Base-by-base conservation (phyloP, 2,797 vertebrate species). In the Acanthurus tractus region DNA sequence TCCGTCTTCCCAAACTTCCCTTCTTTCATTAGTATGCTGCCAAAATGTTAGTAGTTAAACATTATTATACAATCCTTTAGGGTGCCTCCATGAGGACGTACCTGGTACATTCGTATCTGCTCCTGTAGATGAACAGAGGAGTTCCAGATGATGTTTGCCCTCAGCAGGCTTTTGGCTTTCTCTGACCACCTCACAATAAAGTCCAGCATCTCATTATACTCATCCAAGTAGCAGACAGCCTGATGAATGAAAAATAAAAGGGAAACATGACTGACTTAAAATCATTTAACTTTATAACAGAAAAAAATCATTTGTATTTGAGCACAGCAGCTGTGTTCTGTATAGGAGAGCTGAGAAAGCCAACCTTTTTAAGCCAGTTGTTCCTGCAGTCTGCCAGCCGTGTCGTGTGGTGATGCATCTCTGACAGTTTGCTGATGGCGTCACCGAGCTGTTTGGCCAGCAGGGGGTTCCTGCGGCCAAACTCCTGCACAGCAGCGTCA, bases 171-270 rank as follows among this genome's bases (percentile, higher is more conserved):
- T 86, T 96, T 97, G 29, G 98, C 97, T 94, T 98, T 99, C 76
- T 99, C 97, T 0, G 95, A 96, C 98, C 98, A 99, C 83, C 96
- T 97, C 91, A 96, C 36, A 79, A 98, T 95, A 67, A 97, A 96
- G 74, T 96, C 97, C 75, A 98, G 93, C 96, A 97, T 98, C 81
- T 98, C 97, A 68, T 95, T 97, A 80, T 98, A 99, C 90, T 99
- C 98, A 81, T 99, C 97, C 78, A 99, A 93, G 79, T 98, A 96
- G 58, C 96, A 95, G 64, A 93, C 88, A 45, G 98, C 97, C 98
- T 99, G 70, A 23, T 29, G 14, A 74, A 45, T 10, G 0, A 62
- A 45, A 85, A 45, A 86, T 6, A 72, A 72, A 48, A 12, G 38
- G 38, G 11, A 40, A 3, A n/a, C 23, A 17, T 42, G 15, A 49